These are phyloP conservation scores for Nemotelus pantherinus DNA, from an alignment of 2,888 invertebrate species.

Conservation along the genomic window DNA sequence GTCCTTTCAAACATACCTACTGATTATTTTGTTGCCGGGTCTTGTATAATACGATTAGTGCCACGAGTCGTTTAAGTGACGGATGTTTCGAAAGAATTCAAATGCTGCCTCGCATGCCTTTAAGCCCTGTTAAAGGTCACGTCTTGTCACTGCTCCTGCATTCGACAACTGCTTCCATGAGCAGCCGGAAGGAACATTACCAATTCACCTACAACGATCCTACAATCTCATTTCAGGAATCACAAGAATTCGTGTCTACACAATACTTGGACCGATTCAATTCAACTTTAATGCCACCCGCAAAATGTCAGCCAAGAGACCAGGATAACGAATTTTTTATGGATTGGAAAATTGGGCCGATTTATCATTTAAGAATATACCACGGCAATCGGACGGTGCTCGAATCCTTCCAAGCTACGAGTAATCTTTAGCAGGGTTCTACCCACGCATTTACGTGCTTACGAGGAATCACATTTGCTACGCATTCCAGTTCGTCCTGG, in stretches of 20 bases:
- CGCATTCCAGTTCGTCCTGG: neutral
- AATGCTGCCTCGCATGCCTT: too few species aligned
- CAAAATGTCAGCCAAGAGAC: too few species aligned
- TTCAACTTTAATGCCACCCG: too few species aligned
- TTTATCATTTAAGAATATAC: neutral
- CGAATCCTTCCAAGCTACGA: too few species aligned
- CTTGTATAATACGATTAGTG: too few species aligned
- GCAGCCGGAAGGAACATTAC: neutral
- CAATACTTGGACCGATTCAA: neutral
- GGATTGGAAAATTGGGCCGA: constrained; percentile 1
- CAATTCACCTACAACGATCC: neutral
- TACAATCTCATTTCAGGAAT: neutral
- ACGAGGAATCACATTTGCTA: neutral
- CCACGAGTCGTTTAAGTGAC: too few species aligned
- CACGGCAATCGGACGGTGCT: neutral
- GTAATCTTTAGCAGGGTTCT: neutral
- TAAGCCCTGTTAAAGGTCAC: too few species aligned
- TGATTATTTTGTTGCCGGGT: too few species aligned
- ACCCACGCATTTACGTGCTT: neutral
- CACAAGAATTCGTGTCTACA: neutral
- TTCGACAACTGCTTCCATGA: too few species aligned
- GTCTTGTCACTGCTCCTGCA: too few species aligned
- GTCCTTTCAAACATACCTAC: too few species aligned
- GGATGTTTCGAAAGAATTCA: too few species aligned
- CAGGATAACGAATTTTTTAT: neutral